Conservation (phyloP, 2,888 invertebrate species). For the Ectemnius lituratus region DNA sequence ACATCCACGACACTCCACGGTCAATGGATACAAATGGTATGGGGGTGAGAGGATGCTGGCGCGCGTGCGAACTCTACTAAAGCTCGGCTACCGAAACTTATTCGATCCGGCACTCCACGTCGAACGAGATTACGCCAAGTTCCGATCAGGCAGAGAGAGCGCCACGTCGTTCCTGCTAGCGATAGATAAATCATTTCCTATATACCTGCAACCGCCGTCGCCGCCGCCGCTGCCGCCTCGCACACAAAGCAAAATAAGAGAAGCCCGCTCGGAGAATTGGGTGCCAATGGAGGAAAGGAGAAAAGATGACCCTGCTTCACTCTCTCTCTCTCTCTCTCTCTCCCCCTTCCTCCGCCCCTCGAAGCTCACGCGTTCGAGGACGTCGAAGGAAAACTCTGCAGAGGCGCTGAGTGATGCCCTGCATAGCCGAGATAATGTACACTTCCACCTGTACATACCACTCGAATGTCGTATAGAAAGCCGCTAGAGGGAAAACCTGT, state of each 20-base stretch:
- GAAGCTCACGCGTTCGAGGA: too few species aligned
- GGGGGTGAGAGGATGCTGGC: constrained; percentile 15
- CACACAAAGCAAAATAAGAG: constrained; percentile 49
- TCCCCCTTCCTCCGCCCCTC: too few species aligned
- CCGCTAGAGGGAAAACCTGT: too few species aligned
- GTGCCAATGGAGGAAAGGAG: constrained; percentile 16
- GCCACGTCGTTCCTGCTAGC: constrained; percentile 31
- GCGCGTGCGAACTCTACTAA: neutral
- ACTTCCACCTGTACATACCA: neutral
- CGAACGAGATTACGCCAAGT: constrained; percentile 63
- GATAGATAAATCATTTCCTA: constrained; percentile 65
- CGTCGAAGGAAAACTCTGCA: constrained; percentile 27
- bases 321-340: neutral
- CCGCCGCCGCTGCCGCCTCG: too few species aligned
- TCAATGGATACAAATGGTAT: constrained; percentile 53
- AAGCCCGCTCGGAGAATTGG: constrained; percentile 30
- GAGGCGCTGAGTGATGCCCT: too few species aligned
- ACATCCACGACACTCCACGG: constrained; percentile 31
- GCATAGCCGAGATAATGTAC: too few species aligned
- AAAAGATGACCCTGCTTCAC: constrained; percentile 15
- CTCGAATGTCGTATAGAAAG: neutral
- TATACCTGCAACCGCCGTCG: neutral
- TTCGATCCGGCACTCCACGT: constrained; percentile 51
- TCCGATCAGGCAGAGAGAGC: constrained; percentile 37
- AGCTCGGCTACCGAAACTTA: constrained; percentile 42